phyloP scores from a whole-genome alignment of 2,888 invertebrate genomes.

The Bedellia somnulentella region DNA sequence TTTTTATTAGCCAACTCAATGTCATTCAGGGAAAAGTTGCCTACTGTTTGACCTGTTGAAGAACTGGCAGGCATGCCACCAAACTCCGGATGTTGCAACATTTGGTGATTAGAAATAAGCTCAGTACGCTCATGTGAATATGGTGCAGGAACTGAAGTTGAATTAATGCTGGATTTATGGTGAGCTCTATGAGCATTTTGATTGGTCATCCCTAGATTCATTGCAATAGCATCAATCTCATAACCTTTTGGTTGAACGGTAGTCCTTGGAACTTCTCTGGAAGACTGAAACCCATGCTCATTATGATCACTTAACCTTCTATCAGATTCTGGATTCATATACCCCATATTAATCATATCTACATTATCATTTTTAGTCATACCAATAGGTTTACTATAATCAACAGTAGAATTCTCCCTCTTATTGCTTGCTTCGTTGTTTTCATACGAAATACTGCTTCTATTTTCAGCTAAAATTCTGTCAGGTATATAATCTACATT shows the following conservation, averaged over 20 bases:
- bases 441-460: no score
- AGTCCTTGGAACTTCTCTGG: conserved; percentile 19
- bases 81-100: conserved; percentile 16
- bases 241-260: conserved; percentile 30
- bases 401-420: conserved; percentile 18
- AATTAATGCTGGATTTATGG: conserved; percentile 19
- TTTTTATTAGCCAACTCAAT: conserved; percentile 49
- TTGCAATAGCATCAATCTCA: conserved; percentile 42
- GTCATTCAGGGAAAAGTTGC: conserved; percentile 41
- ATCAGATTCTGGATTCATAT: conserved; percentile 37
- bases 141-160: conserved; percentile 29
- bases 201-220: conserved; percentile 40
- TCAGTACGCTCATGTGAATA: conserved; percentile 24
- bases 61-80: conserved; percentile 22
- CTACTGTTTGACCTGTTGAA: conserved; percentile 19
- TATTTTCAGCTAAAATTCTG: no score
- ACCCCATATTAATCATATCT: conserved; percentile 56
- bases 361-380: conserved; percentile 34
- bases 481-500: no score
- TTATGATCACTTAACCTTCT: conserved; percentile 26
- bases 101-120: neutral
- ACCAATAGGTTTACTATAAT: conserved; percentile 21
- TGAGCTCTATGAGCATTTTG: conserved; percentile 28
- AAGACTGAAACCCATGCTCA: conserved; percentile 19
- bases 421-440: conserved; percentile 15